Base-by-base conservation (phyloP, 2,113 vertebrate species). In the Bagarius yarrelli region DNA sequence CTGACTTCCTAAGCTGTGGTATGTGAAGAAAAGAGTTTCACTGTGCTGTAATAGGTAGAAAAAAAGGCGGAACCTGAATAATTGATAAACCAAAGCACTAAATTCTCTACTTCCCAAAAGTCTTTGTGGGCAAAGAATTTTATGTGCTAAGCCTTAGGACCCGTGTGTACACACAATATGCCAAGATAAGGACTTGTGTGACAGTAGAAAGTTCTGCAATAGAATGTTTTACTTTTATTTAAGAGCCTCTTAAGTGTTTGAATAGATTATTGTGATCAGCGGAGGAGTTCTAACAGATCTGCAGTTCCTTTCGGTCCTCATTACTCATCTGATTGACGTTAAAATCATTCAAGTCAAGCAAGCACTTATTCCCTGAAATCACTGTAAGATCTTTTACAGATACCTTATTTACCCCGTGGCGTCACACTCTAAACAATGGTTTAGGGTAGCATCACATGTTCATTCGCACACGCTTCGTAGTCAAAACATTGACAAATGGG, bases 401-500 rank as follows among this genome's bases (percentile, higher is more conserved):
- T 47, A 40, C 36, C 36, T 4, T 40, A 78, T 63, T 27, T 74
- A 66, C 47, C 57, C 60, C 59, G n/a, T 61, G 76, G 60, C 66
- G 73, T 73, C 78, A 72, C 27, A 69, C 53, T 76, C 74, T 70
- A 59, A 72, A 50, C 60, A 79, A 74, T 34, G 53, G 64, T 78
- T 56, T 34, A 59, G 36, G 61, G 52, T 61, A 55, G 18, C 61
- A 50, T 55, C 66, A 70, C 55, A 34, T 50, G 40, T 60, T 67
- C 47, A 56, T 83, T 83, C 18, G 63, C 56, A 56, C 80, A 80
- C 18, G 56, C 32, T n/a, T 55, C 40, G 52, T 76, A 77, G 78
- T 85, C 81, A 83, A 85, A 85, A 85, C 81, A 85, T 79, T 82
- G 84, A 80, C 73, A 81, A 84, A 78, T 67, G 67, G 66, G 66